Evolutionary conservation across 1,140 invertebrate species (phyloP).

Genomic region (Mylabris phalerata): DNA sequence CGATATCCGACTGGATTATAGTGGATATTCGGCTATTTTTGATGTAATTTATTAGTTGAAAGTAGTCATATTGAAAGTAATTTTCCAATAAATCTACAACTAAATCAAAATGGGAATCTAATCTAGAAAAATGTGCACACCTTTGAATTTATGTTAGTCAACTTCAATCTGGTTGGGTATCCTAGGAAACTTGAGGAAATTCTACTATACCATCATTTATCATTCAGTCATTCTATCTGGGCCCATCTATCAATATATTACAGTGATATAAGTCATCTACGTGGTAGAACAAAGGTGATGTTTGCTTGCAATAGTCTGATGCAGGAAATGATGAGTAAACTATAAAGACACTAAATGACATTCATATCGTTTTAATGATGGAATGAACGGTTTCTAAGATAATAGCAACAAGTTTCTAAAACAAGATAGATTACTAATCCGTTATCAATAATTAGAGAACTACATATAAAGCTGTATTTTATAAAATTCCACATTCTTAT

Average conservation of each 20-base stretch:
- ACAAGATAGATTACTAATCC: too few species aligned
- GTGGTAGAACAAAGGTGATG: constrained; percentile 25
- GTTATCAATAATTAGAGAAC: too few species aligned
- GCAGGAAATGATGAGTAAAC: too few species aligned
- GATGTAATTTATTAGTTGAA: constrained; percentile 14
- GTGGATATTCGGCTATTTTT: constrained; percentile 1
- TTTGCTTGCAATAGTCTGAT: too few species aligned
- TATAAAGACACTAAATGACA: too few species aligned
- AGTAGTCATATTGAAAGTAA: constrained; percentile 17
- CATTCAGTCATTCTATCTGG: constrained; percentile 27
- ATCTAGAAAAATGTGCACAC: constrained; percentile 30
- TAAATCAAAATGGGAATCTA: constrained; percentile 37
- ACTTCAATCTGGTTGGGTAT: constrained; percentile 17
- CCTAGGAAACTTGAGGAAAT: background rate
- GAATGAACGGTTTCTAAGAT: too few species aligned
- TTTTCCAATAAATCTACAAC: constrained; percentile 24
- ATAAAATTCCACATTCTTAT: too few species aligned
- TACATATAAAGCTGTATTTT: too few species aligned
- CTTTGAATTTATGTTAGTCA: constrained; percentile 33
- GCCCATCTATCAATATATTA: constrained; percentile 35
- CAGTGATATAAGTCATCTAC: constrained; percentile 30
- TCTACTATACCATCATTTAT: constrained; percentile 22
- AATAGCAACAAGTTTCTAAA: too few species aligned
- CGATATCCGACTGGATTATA: too few species aligned
- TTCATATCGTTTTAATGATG: too few species aligned